Evolutionary conservation across 2,797 vertebrate genomes (phyloP).

Genomic region (Myioborus miniatus): DNA sequence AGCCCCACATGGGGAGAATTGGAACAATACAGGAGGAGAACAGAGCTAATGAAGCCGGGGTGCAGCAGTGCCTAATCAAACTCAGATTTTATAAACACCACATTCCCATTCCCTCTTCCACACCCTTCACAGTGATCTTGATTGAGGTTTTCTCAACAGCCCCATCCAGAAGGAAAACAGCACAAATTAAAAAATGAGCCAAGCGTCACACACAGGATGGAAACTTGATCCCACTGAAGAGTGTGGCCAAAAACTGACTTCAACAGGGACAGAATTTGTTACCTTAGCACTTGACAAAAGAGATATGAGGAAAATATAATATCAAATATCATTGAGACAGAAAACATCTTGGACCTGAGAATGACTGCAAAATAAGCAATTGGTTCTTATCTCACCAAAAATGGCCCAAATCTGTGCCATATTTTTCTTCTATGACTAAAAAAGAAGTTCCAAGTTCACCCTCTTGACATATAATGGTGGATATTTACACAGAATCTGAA

Average conservation of each 20-base stretch:
- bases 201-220: background rate
- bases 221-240: background rate
- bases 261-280: background rate
- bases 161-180: background rate
- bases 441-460: background rate
- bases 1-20: background rate
- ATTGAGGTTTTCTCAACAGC: background rate
- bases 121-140: background rate
- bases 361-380: background rate
- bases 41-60: background rate
- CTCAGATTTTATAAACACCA: background rate
- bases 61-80: background rate
- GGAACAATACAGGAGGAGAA: background rate
- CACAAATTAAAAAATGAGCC: background rate
- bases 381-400: background rate
- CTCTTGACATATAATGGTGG: rapidly evolving
- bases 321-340: background rate
- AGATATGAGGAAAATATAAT: background rate
- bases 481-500: background rate
- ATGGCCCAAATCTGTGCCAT: background rate
- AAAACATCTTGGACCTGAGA: background rate
- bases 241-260: background rate
- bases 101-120: background rate
- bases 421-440: background rate
- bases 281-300: background rate